Percentiles rank a stretch among this genome's conserved stretches.
These are phyloP conservation scores for Lagocephalus sceleratus DNA, from an alignment of 2,797 vertebrate species.

Conservation along the genomic window DNA sequence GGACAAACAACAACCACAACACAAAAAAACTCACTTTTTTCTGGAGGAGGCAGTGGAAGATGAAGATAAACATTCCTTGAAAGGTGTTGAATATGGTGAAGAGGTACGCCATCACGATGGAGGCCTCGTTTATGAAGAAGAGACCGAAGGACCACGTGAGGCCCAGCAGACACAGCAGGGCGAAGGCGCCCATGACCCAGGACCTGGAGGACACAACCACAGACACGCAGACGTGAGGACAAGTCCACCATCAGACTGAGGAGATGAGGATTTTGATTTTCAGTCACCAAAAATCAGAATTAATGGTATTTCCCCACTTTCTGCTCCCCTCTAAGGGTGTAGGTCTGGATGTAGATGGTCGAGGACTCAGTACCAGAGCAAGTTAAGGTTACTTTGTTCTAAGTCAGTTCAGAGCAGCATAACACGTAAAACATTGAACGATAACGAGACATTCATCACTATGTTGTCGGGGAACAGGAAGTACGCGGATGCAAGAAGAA, in stretches of 20 bases:
- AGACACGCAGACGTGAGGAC: constrained; percentile 1
- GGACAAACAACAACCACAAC: too few species aligned
- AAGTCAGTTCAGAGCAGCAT: too few species aligned
- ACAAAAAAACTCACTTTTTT: constrained; percentile 91
- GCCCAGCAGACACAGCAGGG: constrained; percentile 92
- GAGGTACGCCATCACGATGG: constrained; percentile 95
- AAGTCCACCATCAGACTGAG: constrained; percentile 24
- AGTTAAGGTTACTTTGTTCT: too few species aligned
- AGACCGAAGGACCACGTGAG: constrained; percentile 97
- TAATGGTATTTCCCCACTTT: constrained; percentile 49
- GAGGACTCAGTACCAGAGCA: too few species aligned
- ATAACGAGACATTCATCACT: too few species aligned
- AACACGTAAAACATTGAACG: not conserved
- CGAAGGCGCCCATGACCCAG: constrained; percentile 96
- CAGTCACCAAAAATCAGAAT: constrained; percentile 62
- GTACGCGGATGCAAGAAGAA: constrained; percentile 41
- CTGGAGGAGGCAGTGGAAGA: constrained; percentile 97
- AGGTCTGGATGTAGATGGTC: too few species aligned
- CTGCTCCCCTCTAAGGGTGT: constrained; percentile 2
- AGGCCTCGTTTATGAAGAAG: constrained; percentile 94
- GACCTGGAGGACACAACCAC: constrained; percentile 74
- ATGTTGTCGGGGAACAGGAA: constrained; percentile 41
- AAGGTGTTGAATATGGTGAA: constrained; percentile 99
- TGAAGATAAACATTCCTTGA: constrained; percentile 99
- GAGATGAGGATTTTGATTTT: constrained; percentile 10